Evolutionary conservation across 1,140 invertebrate genomes (phyloP), one percentile per base, ranked within the genome.

Genomic region (Drosophila yakuba): DNA sequence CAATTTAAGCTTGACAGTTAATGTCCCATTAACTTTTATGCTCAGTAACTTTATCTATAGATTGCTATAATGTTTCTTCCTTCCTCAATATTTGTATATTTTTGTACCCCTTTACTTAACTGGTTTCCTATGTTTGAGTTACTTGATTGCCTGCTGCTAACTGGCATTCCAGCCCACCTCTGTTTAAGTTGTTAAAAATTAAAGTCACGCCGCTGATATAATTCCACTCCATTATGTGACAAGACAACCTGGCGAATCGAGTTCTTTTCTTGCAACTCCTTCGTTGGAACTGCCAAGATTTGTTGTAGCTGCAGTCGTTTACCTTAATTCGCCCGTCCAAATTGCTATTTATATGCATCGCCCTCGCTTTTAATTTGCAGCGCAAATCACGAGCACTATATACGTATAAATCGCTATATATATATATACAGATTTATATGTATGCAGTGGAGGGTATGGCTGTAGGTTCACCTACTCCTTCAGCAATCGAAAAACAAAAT

Each of bases 301-400:
- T 80, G 68, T 68, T 58, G 60, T 51, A 64, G 43, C 63, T 48
- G 68, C 48, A 88, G 79, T 88, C 83, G 81, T 86, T 86, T 86
- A 85, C 63, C 75, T 86, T 86, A 86, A 86, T 86, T 88, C 83
- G 79, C 74, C 82, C 82, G 82, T 83, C 83, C 79, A 86, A 86
- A 86, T 86, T 86, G 83, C 83, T 86, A 86, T 86, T 86, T 86
- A 86, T 86, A 83, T 86, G 84, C 79, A 86, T 72, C 83, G 83
- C 83, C 83, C 83, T 86, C 83, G 84, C 84, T 86, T 86, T 86
- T 86, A 86, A 86, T 86, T 86, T 86, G 79, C 74, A 63, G 83
- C 71, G 83, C 83, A 86, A 86, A 88, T 86, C 83, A 86, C 83
- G 83, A 86, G 78, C 73, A 72, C 35, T 38, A 8, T 56, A n/a